Base-by-base conservation (phyloP, 1,140 invertebrate genomes). In the Tribolium madens region DNA sequence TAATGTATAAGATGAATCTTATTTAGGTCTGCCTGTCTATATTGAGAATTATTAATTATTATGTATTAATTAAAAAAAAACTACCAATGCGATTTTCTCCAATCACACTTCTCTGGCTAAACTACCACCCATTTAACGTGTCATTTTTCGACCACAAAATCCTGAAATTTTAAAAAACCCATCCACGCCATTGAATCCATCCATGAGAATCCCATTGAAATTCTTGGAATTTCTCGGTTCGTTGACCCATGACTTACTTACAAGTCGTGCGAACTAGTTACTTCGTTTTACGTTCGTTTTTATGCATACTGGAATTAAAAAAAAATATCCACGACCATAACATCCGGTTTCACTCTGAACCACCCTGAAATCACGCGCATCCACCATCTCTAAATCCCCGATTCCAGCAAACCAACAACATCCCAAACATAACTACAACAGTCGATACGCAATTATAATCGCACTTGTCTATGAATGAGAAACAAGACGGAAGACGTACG, bases 381-480 rank as follows among this genome's bases (percentile, higher is more conserved):
- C n/a, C n/a, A n/a, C n/a, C n/a, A n/a, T n/a, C n/a, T n/a, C 21
- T 26, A 26, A 26, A 26, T 26, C 21, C 1, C 21, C 6, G 3
- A 26, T 26, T 26, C 21, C 21, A 26, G 0, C 3, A 5, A 26
- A 26, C 21, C 21, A 26, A 26, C 21, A 26, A 26, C 21, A 26
- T 26, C 21, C 21, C 21, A 26, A 26, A 26, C 21, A 26, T 4
- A 26, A 26, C 21, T 5, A 26, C 21, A 26, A 64, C 57, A 64
- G 26, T 64, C 13, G 57, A 64, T 64, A 42, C 57, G 57, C 36
- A 64, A 64, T 64, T 64, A 48, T 52, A 50, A 70, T 52, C 68
- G 68, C 69, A 73, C 50, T 76, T 76, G 75, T 48, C 50, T 31
- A 46, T 76, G 75, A 76, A 76, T 76, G 75, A 76, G 47, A 71